These are phyloP conservation scores for Hemicordylus capensis DNA, from an alignment of 2,113 vertebrate species.

Conservation along the genomic window DNA sequence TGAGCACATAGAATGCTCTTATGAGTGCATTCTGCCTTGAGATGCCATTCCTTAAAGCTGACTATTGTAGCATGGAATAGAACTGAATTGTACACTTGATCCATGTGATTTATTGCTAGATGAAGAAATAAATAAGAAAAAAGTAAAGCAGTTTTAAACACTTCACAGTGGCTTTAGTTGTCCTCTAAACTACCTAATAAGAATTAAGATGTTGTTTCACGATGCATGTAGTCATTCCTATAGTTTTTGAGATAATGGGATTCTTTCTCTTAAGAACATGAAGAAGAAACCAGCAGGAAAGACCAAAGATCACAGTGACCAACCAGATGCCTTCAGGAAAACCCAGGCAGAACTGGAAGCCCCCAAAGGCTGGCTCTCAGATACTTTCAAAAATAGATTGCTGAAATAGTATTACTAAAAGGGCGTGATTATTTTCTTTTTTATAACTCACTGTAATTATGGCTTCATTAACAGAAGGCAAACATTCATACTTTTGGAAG, in stretches of 20 bases:
- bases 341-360: too few relatives aligned
- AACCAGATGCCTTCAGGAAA: too few relatives aligned
- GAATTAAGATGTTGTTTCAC: background rate
- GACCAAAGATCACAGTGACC: too few relatives aligned
- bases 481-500: background rate
- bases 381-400: background rate
- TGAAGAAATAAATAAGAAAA: constrained; percentile 6
- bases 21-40: background rate
- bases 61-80: background rate
- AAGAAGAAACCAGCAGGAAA: too few relatives aligned
- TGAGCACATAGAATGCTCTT: background rate
- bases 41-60: background rate
- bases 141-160: background rate
- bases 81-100: background rate
- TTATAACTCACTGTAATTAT: background rate
- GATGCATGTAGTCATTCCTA: background rate
- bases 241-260: background rate
- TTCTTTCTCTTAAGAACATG: background rate
- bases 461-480: background rate
- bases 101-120: background rate
- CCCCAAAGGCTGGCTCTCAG: too few relatives aligned
- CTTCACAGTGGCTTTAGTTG: background rate
- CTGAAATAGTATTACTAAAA: background rate
- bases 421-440: background rate
- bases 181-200: background rate